phyloP scores from a whole-genome alignment of 2,797 vertebrate genomes.

The Alca torda region DNA sequence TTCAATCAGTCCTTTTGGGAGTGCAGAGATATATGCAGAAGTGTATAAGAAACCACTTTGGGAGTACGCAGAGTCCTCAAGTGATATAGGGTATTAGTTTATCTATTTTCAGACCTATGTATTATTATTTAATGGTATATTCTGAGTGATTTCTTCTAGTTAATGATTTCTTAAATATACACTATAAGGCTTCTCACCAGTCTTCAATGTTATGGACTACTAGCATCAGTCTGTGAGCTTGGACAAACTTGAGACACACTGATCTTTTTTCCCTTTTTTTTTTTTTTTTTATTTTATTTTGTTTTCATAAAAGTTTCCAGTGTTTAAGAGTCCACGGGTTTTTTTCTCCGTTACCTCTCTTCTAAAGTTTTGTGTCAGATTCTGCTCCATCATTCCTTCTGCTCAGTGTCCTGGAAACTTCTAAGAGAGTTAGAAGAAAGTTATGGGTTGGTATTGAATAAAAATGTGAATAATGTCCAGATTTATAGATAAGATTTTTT shows the following conservation, averaged over 20 bases:
- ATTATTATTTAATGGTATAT: neutral
- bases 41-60: neutral
- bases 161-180: neutral
- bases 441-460: neutral
- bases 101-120: neutral
- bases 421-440: neutral
- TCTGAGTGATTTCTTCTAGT: neutral
- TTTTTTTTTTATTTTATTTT: neutral
- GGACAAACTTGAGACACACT: neutral
- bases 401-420: neutral
- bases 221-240: neutral
- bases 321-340: rapidly evolving
- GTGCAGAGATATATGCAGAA: neutral
- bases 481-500: neutral
- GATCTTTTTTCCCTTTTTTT: neutral
- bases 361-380: neutral
- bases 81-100: neutral
- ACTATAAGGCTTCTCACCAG: neutral
- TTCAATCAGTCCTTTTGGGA: neutral
- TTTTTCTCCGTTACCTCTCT: neutral
- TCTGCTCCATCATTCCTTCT: neutral
- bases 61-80: neutral
- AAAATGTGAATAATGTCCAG: neutral
- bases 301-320: neutral
- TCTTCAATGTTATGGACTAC: neutral